Conservation (phyloP, 1,140 invertebrate genomes). For the Nylanderia fulva region DNA sequence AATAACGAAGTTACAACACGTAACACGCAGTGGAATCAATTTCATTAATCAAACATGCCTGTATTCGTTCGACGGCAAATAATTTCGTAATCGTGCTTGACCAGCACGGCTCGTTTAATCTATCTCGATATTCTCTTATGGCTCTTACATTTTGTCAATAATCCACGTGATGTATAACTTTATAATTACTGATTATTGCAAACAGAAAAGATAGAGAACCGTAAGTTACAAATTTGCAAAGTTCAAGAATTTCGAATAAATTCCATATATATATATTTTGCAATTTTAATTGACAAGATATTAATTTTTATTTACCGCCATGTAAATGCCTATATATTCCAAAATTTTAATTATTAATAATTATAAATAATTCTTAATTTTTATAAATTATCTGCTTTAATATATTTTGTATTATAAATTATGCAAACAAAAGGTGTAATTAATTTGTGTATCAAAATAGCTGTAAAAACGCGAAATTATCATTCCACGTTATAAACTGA, state of each 20-base stretch:
- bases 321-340: not conserved
- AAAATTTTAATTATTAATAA: not conserved
- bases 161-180: not conserved
- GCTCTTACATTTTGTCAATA: conserved; percentile 13
- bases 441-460: not conserved
- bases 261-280: not conserved
- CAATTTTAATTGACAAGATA: not conserved
- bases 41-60: conserved; percentile 43
- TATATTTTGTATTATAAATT: not conserved
- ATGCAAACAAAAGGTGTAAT: not conserved
- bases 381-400: not conserved
- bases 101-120: conserved; percentile 15
- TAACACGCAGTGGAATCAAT: conserved; percentile 38
- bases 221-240: not conserved
- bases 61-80: not conserved
- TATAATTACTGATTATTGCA: conserved; percentile 19
- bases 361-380: not conserved
- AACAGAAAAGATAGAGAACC: not conserved
- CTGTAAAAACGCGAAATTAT: not conserved
- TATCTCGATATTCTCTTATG: conserved; percentile 26
- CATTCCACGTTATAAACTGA: not conserved
- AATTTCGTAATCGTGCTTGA: conserved; percentile 32
- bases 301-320: not conserved
- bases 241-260: not conserved
- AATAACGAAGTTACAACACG: conserved; percentile 22